Base-by-base conservation (phyloP, 35 echinoderm and acorn worm genomes). In the Apostichopus californicus region DNA sequence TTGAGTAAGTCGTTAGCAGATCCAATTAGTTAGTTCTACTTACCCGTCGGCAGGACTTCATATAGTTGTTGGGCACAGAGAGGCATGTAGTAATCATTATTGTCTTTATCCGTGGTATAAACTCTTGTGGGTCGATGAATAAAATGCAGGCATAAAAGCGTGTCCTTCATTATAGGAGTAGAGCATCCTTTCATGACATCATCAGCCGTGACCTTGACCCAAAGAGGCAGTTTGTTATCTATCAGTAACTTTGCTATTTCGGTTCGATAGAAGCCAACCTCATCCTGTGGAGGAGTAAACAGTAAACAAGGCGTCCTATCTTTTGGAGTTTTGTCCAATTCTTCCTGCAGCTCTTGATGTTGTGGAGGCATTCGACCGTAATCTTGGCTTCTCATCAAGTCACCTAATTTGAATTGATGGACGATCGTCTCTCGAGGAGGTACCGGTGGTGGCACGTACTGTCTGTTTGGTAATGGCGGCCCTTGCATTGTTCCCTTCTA, bases 41-140 rank as follows among this genome's bases (percentile, higher is more conserved):
- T 90, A 90, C 88, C 12, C 54, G 54, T 78, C 15, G 88, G 88
- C 5, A 90, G 66, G 7, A 90, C 22, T 28, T 90, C 64, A 18
- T 90, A 90, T 13, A 73, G 56, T 56, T 90, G 88, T 5, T 54
- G 66, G 17, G 88, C 66, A 90, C 15, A 55, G 1, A 56, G 14
- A 5, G 88, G 88, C 26, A 90, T 65, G 54, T 77, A 90, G 17
- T 77, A 78, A 7, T 90, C 68, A 8, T 56, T 61, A 14, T 55
- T 28, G 0, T 54, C 14, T n/a, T 5, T 7, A 90, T 78, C 88
- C n/a, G 24, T 90, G 1, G 70, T 70, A 54, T 90, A 90, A 23
- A 90, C 63, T 20, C 88, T 25, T 1, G 6, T 15, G 13, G 88
- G 6, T 73, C 68, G 10, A 28, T 73, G 3, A 25, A 90, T 90